Conservation (phyloP, 2,113 vertebrate species). For the Prionailurus viverrinus region DNA sequence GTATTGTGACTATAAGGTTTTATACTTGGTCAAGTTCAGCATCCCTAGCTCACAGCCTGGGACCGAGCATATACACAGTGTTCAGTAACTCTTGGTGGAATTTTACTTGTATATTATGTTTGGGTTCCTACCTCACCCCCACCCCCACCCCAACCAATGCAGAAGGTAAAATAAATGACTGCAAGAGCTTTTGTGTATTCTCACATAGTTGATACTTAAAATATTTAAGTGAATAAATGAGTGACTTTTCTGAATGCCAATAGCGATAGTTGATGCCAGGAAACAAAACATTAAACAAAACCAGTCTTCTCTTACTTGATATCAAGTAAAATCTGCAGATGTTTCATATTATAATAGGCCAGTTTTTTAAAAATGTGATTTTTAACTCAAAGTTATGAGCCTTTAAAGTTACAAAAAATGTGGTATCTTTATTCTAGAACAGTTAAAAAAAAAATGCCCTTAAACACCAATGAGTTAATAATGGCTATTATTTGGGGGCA, state of each 20-base stretch:
- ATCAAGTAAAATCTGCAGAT: not conserved
- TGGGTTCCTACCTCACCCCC: not conserved
- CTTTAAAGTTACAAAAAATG: not conserved
- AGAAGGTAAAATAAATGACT: not conserved
- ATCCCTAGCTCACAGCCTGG: not conserved
- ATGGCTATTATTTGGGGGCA: slow-evolving; percentile 2
- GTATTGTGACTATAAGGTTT: not conserved
- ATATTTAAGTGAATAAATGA: not conserved
- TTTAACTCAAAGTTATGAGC: not conserved
- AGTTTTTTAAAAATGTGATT: not conserved
- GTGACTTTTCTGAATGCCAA: not conserved
- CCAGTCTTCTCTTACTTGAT: not conserved
- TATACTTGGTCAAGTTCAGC: not conserved
- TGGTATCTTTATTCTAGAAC: not conserved
- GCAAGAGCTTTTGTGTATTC: not conserved
- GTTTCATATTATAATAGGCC: not conserved
- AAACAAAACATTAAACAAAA: slow-evolving; percentile 25
- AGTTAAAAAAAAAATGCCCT: not conserved
- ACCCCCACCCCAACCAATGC: not conserved
- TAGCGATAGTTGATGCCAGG: not conserved
- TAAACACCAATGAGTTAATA: not conserved
- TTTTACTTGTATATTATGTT: not conserved
- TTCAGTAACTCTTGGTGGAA: not conserved
- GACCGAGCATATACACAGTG: too few relatives aligned
- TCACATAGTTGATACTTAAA: not conserved